phyloP scores from a whole-genome alignment of 2,113 vertebrate genomes.

The Parus major region DNA sequence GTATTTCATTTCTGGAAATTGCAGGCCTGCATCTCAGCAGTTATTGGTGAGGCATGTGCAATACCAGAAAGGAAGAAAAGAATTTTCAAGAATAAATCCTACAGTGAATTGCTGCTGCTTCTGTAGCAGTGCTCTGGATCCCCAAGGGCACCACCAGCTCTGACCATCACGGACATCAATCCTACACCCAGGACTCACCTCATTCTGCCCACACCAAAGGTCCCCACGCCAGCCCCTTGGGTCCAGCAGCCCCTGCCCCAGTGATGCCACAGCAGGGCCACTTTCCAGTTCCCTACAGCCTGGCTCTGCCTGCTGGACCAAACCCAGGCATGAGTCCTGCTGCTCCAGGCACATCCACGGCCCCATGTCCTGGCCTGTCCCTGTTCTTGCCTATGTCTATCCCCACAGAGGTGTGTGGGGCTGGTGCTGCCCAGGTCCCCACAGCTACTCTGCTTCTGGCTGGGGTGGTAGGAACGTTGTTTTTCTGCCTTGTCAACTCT shows the following conservation, averaged over 20 bases:
- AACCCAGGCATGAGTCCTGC: not conserved
- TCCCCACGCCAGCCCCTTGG: fast-evolving
- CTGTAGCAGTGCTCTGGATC: not conserved
- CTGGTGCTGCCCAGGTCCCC: not conserved
- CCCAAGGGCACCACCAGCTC: not conserved
- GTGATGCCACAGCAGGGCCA: fast-evolving
- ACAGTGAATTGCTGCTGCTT: not conserved
- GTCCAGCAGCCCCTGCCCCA: not conserved
- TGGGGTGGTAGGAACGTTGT: fast-evolving
- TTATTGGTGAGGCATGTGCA: not conserved
- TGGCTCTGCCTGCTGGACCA: not conserved
- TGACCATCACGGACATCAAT: not conserved
- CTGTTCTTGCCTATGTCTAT: not conserved
- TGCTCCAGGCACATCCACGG: not conserved
- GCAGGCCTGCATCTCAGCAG: slow-evolving; percentile 20
- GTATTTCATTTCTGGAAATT: slow-evolving; percentile 50
- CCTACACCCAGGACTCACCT: not conserved
- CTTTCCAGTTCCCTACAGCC: not conserved
- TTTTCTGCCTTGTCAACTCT: not conserved
- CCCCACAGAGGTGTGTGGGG: fast-evolving
- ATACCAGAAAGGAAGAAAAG: not conserved
- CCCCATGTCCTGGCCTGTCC: not conserved
- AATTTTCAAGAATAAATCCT: not conserved
- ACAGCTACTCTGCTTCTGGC: not conserved
- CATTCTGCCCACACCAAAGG: not conserved